Evolutionary conservation across 2,113 vertebrate species (phyloP).

Genomic region (Salvator merianae): DNA sequence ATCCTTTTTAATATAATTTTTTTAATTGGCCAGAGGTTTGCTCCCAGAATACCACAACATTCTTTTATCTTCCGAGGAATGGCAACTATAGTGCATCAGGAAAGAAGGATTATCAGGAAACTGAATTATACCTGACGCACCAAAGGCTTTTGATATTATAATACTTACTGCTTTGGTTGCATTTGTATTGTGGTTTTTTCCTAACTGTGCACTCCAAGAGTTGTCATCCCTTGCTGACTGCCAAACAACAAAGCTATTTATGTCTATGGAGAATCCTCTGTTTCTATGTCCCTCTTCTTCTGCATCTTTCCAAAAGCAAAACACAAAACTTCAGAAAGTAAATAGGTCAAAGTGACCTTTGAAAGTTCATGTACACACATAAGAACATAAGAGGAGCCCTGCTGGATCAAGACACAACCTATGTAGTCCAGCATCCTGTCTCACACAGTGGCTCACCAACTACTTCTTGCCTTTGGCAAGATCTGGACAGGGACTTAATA

Average conservation of each 20-base stretch:
- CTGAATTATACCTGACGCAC: slow-evolving; percentile 50
- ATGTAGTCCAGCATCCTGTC: too few species aligned
- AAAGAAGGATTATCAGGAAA: slow-evolving; percentile 45
- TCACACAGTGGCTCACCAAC: too few species aligned
- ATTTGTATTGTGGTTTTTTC: slow-evolving; percentile 9
- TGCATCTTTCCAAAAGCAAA: too few species aligned
- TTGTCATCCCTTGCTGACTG: slow-evolving; percentile 8
- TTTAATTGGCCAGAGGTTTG: slow-evolving; percentile 38
- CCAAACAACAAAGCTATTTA: slow-evolving; percentile 22
- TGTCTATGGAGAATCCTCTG: neutral
- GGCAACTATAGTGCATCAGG: slow-evolving; percentile 60
- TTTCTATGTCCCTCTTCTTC: neutral
- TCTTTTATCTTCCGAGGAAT: slow-evolving; percentile 60
- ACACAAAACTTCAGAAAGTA: neutral
- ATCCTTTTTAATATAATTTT: slow-evolving; percentile 1
- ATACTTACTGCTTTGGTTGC: too few species aligned
- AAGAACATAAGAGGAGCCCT: too few species aligned
- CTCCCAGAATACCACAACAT: slow-evolving; percentile 42
- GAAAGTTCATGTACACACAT: neutral
- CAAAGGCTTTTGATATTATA: slow-evolving; percentile 58
- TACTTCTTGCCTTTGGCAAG: too few species aligned
- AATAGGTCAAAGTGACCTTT: slow-evolving; percentile 11
- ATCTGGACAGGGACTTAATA: too few species aligned
- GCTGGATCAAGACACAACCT: too few species aligned
- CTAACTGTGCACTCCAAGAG: slow-evolving; percentile 34